phyloP scores from a whole-genome alignment of 2,888 invertebrate species.

The Microchrysa polita region DNA sequence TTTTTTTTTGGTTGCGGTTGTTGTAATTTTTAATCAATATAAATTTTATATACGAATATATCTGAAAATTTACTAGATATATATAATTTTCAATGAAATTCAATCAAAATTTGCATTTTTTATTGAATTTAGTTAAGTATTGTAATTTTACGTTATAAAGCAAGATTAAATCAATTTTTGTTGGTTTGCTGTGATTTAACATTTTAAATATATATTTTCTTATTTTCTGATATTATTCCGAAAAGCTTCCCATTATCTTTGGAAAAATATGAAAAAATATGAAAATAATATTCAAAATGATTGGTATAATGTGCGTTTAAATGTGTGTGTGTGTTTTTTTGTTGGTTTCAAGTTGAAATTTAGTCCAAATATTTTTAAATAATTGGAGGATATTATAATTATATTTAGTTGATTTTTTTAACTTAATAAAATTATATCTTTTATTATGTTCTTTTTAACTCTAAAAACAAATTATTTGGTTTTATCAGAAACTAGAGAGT shows the following conservation, averaged over 20 bases:
- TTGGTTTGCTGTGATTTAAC: background rate
- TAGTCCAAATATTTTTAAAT: slow-evolving; percentile 12
- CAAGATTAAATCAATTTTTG: slow-evolving; percentile 6
- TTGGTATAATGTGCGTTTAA: background rate
- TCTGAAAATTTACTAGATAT: background rate
- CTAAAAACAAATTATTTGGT: background rate
- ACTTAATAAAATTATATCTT: too few species aligned
- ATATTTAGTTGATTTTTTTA: too few species aligned
- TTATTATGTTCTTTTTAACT: background rate
- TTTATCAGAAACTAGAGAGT: slow-evolving; percentile 12
- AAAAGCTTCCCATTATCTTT: slow-evolving; percentile 63
- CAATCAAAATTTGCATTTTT: background rate
- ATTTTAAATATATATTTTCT: slow-evolving; percentile 30
- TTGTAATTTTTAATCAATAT: slow-evolving; percentile 11
- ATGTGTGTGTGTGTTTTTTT: too few species aligned
- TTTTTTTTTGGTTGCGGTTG: background rate
- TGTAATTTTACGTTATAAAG: slow-evolving; percentile 7
- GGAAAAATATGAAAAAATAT: slow-evolving; percentile 53
- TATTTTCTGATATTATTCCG: slow-evolving; percentile 53
- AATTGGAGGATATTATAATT: too few species aligned
- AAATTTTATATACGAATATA: background rate
- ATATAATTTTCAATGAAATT: background rate
- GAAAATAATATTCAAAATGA: slow-evolving; percentile 33
- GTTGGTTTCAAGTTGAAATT: background rate
- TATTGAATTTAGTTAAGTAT: background rate